Base-by-base conservation (phyloP, 1,140 invertebrate genomes). In the Matsumurasca onukii region DNA sequence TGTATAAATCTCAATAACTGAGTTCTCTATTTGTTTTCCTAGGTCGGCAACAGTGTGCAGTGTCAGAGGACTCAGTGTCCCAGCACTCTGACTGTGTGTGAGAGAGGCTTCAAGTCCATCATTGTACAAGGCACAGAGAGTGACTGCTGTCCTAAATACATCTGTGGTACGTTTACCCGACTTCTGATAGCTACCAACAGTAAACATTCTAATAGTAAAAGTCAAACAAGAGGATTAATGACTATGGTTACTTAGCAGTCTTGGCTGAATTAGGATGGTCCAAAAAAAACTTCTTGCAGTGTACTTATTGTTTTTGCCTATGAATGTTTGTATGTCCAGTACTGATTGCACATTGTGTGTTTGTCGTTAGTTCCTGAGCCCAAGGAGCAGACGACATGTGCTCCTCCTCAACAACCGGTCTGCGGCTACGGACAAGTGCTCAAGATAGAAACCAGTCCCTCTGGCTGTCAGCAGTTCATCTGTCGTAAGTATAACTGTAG, bases 381-480 rank as follows among this genome's bases (percentile, higher is more conserved):
- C 9, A 68, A 71, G 30, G 59, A 66, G 22, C 27, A 39, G 24
- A 45, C 64, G 20, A 78, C 79, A 0, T 92, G 90, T 73, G 79
- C 85, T 25, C 82, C 87, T 27, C 82, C 85, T 0, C 80, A 86
- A 69, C 84, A 87, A 75, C 84, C 88, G n/a, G 77, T 82, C 17
- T 92, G 90, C 73, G 88, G 87, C 1, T 85, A 81, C 68, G 89
- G 86, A 1, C 90, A 92, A 76, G 80, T 82, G 0, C 81, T 87
- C 67, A 91, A 91, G 75, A 76, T 85, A 31, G 85, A 86, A 59
- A 85, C 78, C 0, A 84, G 80, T 59, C 31, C 81, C 1, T 81
- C 85, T 73, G 85, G 85, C 45, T 91, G 89, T 76, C 82, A 84
- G 27, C 84, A 88, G 73, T 89, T 86, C 71, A 84, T 90, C 70